Conservation (phyloP, 1,140 invertebrate genomes). For the Hirudo medicinalis region DNA sequence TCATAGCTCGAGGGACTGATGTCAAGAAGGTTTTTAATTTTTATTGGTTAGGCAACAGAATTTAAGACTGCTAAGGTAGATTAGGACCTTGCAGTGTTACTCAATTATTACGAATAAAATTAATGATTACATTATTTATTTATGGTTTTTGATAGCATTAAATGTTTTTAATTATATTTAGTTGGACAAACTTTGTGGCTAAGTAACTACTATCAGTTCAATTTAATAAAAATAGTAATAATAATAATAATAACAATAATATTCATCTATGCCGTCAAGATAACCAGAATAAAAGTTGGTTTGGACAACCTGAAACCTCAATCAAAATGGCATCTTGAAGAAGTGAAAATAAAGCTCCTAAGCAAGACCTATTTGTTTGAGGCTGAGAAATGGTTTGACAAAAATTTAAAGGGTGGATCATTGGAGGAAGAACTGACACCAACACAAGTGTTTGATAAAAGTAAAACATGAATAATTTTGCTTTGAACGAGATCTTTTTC, state of each 20-base stretch:
- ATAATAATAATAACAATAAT: too few species aligned
- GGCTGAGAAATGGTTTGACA: background rate
- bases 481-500: background rate
- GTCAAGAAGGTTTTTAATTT: background rate
- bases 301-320: background rate
- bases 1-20: background rate
- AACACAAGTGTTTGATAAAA: background rate
- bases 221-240: too few species aligned
- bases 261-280: background rate
- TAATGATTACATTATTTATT: background rate
- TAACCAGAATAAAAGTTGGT: conserved; percentile 7
- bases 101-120: background rate
- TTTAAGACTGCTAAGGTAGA: background rate
- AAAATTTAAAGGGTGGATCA: background rate
- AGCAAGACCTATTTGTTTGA: background rate
- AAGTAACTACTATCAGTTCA: background rate
- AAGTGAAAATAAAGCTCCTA: background rate
- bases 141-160: background rate
- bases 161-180: background rate
- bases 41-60: background rate
- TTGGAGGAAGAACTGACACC: background rate
- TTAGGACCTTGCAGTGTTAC: background rate
- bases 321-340: background rate
- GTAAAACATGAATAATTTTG: too few species aligned
- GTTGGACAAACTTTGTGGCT: too few species aligned